Evolutionary conservation across 2,113 vertebrate species (phyloP).

Genomic region (Piprites chloris): DNA sequence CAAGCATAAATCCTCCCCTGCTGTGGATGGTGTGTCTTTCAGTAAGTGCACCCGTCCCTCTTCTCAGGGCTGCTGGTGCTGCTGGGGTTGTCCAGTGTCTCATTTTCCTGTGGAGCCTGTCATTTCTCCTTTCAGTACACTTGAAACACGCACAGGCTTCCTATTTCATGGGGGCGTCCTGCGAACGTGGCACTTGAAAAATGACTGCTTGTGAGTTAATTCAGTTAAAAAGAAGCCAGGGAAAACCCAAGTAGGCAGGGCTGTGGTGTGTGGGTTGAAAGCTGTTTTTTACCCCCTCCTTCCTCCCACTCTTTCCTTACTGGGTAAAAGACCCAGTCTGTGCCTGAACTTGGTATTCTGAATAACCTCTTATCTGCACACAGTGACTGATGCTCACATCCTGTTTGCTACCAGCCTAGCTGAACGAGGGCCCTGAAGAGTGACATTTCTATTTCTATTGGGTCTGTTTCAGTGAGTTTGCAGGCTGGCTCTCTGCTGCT

Average conservation of each 20-base stretch:
- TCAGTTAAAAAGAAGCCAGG: neutral
- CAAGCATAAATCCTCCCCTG: neutral
- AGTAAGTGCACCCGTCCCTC: neutral
- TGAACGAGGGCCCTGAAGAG: neutral
- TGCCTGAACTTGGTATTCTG: constrained; percentile 24
- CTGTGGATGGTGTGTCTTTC: neutral
- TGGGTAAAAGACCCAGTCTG: neutral
- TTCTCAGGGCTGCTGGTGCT: neutral
- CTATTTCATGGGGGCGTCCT: neutral
- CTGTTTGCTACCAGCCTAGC: constrained; percentile 6
- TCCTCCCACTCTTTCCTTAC: constrained; percentile 29
- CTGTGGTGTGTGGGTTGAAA: neutral
- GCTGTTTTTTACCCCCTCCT: neutral
- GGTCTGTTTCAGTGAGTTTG: neutral
- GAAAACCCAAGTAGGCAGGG: constrained; percentile 31
- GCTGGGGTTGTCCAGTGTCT: neutral
- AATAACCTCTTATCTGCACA: neutral
- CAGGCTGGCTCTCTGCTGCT: neutral
- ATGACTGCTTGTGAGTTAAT: neutral
- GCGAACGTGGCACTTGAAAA: neutral
- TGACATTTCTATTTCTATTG: neutral
- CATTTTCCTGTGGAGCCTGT: neutral
- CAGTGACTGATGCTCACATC: constrained; percentile 22
- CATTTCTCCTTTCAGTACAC: neutral
- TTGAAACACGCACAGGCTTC: neutral